These are phyloP conservation scores for Probaryconus sp. DNA, from an alignment of 1,140 invertebrate genomes.

Conservation along the genomic window DNA sequence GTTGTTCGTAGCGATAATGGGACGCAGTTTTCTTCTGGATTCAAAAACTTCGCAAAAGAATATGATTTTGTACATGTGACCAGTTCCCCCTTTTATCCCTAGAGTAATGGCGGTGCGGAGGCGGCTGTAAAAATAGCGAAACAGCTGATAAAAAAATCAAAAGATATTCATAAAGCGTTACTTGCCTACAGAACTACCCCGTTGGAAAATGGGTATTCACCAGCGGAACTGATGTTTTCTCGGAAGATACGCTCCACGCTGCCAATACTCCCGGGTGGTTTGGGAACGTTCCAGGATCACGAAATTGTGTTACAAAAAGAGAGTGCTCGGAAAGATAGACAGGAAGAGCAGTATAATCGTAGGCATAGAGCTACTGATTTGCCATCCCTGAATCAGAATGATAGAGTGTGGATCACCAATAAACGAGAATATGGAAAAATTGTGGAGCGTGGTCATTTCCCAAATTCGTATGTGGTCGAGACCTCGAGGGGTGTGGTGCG, in stretches of 20 bases:
- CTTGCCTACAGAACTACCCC: constrained; percentile 13
- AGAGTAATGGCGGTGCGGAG: constrained; percentile 64
- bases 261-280: neutral
- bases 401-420: no score
- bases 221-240: constrained; percentile 8
- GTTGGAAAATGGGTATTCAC: constrained; percentile 11
- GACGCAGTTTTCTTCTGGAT: neutral
- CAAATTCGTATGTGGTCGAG: neutral
- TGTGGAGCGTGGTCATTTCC: no score
- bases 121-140: constrained; percentile 55
- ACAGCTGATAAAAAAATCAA: constrained; percentile 58
- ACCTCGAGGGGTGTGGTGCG: neutral
- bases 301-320: no score
- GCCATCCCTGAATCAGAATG: no score
- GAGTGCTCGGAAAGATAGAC: no score
- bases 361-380: no score
- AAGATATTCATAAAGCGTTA: constrained; percentile 7
- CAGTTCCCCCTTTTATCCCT: constrained; percentile 55
- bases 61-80: constrained; percentile 36
- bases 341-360: no score
- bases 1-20: neutral
- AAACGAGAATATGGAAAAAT: no score
- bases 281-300: neutral
- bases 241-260: constrained; percentile 2
- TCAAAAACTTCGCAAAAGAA: neutral